phyloP scores from a whole-genome alignment of 2,113 vertebrate genomes.

The Apodemus sylvaticus region DNA sequence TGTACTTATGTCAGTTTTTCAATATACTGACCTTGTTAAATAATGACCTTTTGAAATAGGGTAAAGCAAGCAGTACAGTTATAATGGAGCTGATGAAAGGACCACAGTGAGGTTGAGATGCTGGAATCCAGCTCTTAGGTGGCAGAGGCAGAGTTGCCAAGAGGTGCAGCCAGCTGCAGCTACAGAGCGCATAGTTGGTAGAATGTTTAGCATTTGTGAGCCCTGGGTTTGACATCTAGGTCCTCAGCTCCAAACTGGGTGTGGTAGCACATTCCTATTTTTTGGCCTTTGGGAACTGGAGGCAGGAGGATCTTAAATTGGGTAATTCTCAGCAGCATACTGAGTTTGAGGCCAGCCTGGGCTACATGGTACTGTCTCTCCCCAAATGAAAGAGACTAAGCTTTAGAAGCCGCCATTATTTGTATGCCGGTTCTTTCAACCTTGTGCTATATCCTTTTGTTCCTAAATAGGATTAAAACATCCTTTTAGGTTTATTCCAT shows the following conservation, averaged over 20 bases:
- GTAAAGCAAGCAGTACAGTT: neutral
- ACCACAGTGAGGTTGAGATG: neutral
- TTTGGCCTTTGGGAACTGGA: neutral
- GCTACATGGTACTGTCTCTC: neutral
- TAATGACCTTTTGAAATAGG: conserved; percentile 12
- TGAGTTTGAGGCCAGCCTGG: neutral
- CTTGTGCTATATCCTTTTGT: conserved; percentile 70
- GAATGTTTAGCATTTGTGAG: neutral
- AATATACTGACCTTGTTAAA: neutral
- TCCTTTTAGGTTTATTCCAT: neutral
- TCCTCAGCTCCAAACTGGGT: neutral
- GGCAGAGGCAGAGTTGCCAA: neutral
- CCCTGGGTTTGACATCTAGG: neutral
- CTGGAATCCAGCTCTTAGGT: neutral
- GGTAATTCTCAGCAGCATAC: neutral
- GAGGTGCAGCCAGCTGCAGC: neutral
- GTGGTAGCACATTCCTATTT: no score
- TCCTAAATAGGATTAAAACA: conserved; percentile 9
- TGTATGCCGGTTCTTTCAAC: conserved; percentile 71
- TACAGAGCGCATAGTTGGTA: neutral
- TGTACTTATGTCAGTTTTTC: neutral
- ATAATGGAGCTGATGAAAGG: neutral
- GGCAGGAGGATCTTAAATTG: neutral
- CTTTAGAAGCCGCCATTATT: conserved; percentile 68
- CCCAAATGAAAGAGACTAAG: neutral